Base-by-base conservation (phyloP, 2,888 invertebrate species). In the Apotomis capreana region DNA sequence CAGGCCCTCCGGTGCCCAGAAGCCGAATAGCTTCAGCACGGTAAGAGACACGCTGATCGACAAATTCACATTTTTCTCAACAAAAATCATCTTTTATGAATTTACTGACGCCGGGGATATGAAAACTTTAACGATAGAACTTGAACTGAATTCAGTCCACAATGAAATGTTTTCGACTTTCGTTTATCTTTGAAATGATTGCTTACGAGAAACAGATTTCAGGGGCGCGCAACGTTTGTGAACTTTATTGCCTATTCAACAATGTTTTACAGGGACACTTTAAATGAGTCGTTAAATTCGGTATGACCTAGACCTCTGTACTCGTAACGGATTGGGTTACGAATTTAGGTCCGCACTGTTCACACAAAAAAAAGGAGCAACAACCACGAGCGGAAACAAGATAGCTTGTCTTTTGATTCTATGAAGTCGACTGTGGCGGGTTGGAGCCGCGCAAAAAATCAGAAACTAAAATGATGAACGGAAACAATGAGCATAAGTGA, bases 41-140 rank as follows among this genome's bases (percentile, higher is more conserved):
- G 91, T 89, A 26, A 91, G 74, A 0, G 92, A 89, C 57, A 89
- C 73, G 10, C 84, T 78, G 0, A 90, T 77, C 0, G 92, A 89
- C 0, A 81, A 69, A 55, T 84, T 88, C 0, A 81, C 78, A 69
- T 93, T 91, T 74, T 83, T 81, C 59, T 90, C 83, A 0, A 86
- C 60, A 40, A 90, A 57, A 8, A 76, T 80, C 89, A 90, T 90
- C 68, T 78, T 78, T 15, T 55, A 69, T 74, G 70, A 26, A 51
- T 55, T 63, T n/a, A 37, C n/a, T 44, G 5, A 15, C 3, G 40
- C 3, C 10, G 26, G 15, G 10, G 10, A 40, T 13, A 10, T 3
- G 51, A n/a, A 58, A 37, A 40, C 15, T 40, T 5, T 40, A 15
- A 52, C 0, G 36, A 5, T 49, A 6, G 12, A 26, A 54, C 55